A percentile compares a stretch with the other conserved stretches of the same genome.
Conservation (phyloP, 2,797 vertebrate species). For the Diplodus puntazzo region DNA sequence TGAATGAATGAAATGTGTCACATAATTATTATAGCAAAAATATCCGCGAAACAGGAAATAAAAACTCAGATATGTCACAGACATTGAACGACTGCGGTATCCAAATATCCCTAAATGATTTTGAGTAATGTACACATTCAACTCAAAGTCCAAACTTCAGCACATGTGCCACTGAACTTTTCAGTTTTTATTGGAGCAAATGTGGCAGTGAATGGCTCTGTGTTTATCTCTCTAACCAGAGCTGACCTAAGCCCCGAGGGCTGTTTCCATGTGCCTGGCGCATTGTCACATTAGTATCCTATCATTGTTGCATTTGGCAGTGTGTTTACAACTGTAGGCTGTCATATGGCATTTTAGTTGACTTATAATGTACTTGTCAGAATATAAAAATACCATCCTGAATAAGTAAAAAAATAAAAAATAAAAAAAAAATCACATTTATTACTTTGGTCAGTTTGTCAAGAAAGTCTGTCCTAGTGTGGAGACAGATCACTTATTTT, state of each 20-base stretch:
- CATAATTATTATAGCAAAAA: too few relatives aligned
- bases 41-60: too few relatives aligned
- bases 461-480: background rate
- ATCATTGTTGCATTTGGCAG: conserved; percentile 23
- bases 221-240: conserved; percentile 32
- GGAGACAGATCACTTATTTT: too few relatives aligned
- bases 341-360: conserved; percentile 1
- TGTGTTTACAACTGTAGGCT: background rate
- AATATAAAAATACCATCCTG: conserved; percentile 1
- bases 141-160: conserved; percentile 11
- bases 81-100: too few relatives aligned
- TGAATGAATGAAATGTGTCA: too few relatives aligned
- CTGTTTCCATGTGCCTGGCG: conserved; percentile 19
- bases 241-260: conserved; percentile 63
- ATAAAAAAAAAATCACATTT: background rate
- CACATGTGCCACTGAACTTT: conserved; percentile 27
- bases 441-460: background rate
- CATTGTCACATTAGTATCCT: conserved; percentile 21
- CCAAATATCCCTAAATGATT: too few relatives aligned
- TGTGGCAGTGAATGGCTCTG: conserved; percentile 21
- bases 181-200: conserved; percentile 43
- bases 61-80: too few relatives aligned
- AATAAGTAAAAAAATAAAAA: background rate
- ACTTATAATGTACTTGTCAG: background rate
- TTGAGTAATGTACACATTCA: background rate